Evolutionary conservation across 2,113 vertebrate genomes (phyloP), one percentile per base, ranked within the genome.

Genomic region (Thomomys bottae): DNA sequence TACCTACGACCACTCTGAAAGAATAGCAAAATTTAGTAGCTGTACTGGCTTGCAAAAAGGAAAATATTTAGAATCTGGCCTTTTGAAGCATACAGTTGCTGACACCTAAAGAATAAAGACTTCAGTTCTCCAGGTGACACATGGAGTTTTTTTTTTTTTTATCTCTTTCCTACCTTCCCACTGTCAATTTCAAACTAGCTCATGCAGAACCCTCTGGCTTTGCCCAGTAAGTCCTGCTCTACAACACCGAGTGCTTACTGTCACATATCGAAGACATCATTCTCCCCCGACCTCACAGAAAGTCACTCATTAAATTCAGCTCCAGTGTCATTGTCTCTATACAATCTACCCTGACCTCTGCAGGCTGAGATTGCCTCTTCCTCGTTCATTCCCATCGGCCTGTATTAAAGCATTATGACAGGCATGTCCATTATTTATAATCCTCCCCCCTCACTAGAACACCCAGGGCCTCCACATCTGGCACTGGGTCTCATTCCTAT

Each of bases 301-400:
- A 82, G n/a, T 38, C 34, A 78, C 8, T 67, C 45, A 76, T 87
- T 36, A 75, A 61, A 91, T 95, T 88, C 38, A 76, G 26, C 54
- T 85, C 24, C 64, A 40, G 0, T 3, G 7, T 68, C 49, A 67
- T 72, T 24, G 42, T 83, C 61, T 84, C 59, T 80, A 26, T 42
- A 32, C 18, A 36, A 26, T 80, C 30, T 49, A 38, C 32, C 72
- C 68, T 79, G 49, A 64, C 49, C 32, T 45, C 36, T 12, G 8
- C 11, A 76, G 71, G 57, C 79, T 70, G 68, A 89, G 57, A 68
- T 7, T 3, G 3, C 12, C 20, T 36, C 78, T 80, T 82, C 42
- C 36, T 88, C 76, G 83, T 42, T 78, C 72, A 72, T 54, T 70
- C 57, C 78, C 67, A 70, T 0, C 0, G 42, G 63, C 66, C 83